These are phyloP conservation scores for Hylyphantes graminicola DNA, from an alignment of 1,140 invertebrate species.

Conservation along the genomic window DNA sequence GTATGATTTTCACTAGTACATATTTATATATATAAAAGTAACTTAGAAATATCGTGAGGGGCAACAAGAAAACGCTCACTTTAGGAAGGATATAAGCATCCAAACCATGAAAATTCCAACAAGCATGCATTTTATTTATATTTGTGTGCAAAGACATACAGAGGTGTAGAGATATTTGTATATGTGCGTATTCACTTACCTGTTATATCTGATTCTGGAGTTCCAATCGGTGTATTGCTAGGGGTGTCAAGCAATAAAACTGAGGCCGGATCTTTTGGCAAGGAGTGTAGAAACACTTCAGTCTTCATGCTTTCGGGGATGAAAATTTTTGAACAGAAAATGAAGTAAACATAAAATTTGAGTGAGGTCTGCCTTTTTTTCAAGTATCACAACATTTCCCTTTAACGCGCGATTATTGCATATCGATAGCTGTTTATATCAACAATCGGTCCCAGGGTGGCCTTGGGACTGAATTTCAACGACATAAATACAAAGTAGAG, in stretches of 20 bases:
- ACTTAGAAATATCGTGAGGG: too few relatives aligned
- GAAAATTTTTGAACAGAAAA: background rate
- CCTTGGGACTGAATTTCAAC: too few relatives aligned
- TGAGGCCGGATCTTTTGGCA: constrained; percentile 23
- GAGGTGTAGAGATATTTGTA: background rate
- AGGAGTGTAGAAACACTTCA: constrained; percentile 41
- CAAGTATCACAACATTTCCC: background rate
- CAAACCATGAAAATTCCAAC: too few relatives aligned
- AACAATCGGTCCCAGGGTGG: too few relatives aligned
- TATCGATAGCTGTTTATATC: too few relatives aligned
- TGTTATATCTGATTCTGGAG: constrained; percentile 42
- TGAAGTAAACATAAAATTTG: background rate
- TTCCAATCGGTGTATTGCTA: constrained; percentile 46
- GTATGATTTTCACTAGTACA: too few relatives aligned
- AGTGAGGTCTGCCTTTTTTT: background rate
- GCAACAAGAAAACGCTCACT: too few relatives aligned
- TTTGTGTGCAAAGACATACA: too few relatives aligned
- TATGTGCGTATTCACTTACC: background rate
- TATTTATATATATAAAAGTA: too few relatives aligned
- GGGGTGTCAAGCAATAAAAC: constrained; percentile 53
- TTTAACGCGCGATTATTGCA: background rate
- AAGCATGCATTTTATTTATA: too few relatives aligned
- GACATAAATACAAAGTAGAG: too few relatives aligned
- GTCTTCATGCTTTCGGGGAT: constrained; percentile 16
- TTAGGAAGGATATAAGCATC: too few relatives aligned